Evolutionary conservation across 1,140 invertebrate species (phyloP).

Genomic region (Spodoptera frugiperda): DNA sequence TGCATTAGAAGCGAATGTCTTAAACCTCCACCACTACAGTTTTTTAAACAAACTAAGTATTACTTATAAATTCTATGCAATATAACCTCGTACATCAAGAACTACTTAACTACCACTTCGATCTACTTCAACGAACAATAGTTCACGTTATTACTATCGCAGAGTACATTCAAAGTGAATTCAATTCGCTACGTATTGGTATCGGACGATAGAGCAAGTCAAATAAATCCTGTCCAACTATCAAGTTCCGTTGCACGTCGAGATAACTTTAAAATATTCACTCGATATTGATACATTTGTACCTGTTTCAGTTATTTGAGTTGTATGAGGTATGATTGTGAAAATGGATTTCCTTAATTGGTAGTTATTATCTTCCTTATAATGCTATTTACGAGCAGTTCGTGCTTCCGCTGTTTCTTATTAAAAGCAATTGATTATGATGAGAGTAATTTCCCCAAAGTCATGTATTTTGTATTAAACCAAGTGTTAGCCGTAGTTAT

Average conservation of each 20-base stretch:
- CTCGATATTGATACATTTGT: conserved; percentile 1
- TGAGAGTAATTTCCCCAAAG: no score
- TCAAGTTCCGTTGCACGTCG: not conserved
- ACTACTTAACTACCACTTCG: not conserved
- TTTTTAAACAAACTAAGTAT: no score
- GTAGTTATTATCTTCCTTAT: no score
- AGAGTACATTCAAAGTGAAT: conserved; percentile 15
- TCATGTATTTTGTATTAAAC: no score
- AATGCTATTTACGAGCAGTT: no score
- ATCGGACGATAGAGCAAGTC: conserved; percentile 29
- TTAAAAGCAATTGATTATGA: no score
- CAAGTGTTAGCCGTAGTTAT: no score
- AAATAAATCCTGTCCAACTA: conserved; percentile 40
- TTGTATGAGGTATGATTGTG: no score
- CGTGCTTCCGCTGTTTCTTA: no score
- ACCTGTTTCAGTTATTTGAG: not conserved
- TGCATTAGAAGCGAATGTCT: no score
- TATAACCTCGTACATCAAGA: not conserved
- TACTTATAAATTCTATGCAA: not conserved
- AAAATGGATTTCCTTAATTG: no score
- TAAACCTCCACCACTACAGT: no score
- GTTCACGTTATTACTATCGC: conserved; percentile 7
- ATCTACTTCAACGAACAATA: not conserved
- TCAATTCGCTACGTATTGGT: not conserved
- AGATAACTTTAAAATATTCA: conserved; percentile 40